These are phyloP conservation scores for Xylocampa areola DNA, from an alignment of 2,888 invertebrate species.

Conservation along the genomic window DNA sequence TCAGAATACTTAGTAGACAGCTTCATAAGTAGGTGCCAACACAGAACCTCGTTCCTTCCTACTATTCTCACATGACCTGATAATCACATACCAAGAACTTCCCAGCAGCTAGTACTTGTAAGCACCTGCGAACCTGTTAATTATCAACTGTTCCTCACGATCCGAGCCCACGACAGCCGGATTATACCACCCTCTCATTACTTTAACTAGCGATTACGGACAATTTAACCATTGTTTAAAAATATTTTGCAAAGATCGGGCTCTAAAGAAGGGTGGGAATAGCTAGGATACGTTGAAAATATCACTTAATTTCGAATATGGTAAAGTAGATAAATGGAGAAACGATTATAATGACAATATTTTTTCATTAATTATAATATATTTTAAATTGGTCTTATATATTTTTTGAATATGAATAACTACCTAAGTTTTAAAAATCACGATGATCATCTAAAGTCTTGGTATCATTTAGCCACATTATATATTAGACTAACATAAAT, in stretches of 20 bases:
- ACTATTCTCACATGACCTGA: constrained; percentile 31
- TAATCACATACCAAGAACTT: constrained; percentile 39
- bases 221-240: constrained; percentile 42
- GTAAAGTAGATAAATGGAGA: too few species aligned
- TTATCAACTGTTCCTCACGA: constrained; percentile 58
- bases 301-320: too few species aligned
- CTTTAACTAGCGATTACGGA: constrained; percentile 51
- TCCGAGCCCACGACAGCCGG: constrained; percentile 51
- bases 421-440: too few species aligned
- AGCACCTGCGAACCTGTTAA: constrained; percentile 48
- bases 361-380: too few species aligned
- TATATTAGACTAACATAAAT: constrained; percentile 15
- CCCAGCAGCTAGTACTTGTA: constrained; percentile 34
- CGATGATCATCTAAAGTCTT: constrained; percentile 23
- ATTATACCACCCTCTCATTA: constrained; percentile 56
- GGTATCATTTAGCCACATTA: constrained; percentile 13
- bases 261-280: too few species aligned
- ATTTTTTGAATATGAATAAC: too few species aligned
- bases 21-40: too few species aligned
- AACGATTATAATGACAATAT: too few species aligned
- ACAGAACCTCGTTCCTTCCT: constrained; percentile 12
- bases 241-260: constrained; percentile 29
- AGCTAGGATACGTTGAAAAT: too few species aligned
- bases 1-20: too few species aligned
- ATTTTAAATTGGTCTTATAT: too few species aligned